phyloP scores from a whole-genome alignment of 2,113 vertebrate genomes.

The Hymenochirus boettgeri region DNA sequence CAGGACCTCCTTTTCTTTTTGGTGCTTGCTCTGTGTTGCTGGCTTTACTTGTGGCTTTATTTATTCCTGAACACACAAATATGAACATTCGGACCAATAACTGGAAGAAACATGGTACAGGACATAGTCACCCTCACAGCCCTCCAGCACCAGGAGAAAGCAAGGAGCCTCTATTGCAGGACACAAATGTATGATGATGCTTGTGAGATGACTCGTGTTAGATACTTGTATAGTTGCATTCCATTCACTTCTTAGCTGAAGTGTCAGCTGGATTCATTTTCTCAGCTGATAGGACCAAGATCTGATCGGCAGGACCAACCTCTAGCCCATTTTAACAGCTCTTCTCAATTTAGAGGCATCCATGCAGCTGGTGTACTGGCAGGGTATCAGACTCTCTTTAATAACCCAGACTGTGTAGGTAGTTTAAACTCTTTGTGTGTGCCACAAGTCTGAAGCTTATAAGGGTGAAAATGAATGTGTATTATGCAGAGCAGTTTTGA shows the following conservation, averaged over 20 bases:
- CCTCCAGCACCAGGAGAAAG: slow-evolving; percentile 76
- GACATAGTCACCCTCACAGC: slow-evolving; percentile 72
- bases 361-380: not conserved
- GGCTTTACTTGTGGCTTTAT: slow-evolving; percentile 82
- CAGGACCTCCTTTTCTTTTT: slow-evolving; percentile 78
- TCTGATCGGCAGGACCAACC: not conserved
- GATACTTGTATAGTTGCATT: slow-evolving; percentile 26
- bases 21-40: slow-evolving; percentile 78
- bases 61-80: slow-evolving; percentile 80
- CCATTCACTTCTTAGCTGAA: slow-evolving; percentile 10
- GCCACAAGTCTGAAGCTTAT: not conserved
- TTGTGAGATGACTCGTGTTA: slow-evolving; percentile 5
- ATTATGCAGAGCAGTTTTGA: not conserved
- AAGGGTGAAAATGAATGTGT: not conserved
- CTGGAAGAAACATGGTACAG: slow-evolving; percentile 80
- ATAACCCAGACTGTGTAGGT: not conserved
- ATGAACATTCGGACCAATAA: slow-evolving; percentile 63
- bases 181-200: slow-evolving; percentile 76
- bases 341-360: not conserved
- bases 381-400: slow-evolving; percentile 3
- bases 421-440: not conserved
- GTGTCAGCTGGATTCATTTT: slow-evolving; percentile 12
- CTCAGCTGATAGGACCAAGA: not conserved
- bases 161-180: slow-evolving; percentile 82
- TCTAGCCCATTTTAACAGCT: not conserved